A percentile compares a stretch with the other conserved stretches of the same genome.
Conservation (phyloP, 1,140 invertebrate genomes). For the Acromyrmex charruanus region DNA sequence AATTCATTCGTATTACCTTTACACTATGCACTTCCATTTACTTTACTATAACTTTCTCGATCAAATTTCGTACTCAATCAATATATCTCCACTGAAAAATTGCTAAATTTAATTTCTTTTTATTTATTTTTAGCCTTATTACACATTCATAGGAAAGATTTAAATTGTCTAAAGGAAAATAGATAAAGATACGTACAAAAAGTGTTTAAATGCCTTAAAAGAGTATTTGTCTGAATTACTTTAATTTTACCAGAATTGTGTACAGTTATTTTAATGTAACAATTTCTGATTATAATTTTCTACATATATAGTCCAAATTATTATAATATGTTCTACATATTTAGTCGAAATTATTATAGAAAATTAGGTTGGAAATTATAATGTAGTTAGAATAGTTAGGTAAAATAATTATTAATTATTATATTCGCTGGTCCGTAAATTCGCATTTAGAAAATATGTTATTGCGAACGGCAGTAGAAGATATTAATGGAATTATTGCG, state of each 20-base stretch:
- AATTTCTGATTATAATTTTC: constrained; percentile 5
- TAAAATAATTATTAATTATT: constrained; percentile 39
- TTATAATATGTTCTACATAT: background rate
- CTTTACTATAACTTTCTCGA: background rate
- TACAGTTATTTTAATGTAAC: background rate
- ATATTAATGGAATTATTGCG: constrained; percentile 57
- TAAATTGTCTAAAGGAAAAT: background rate
- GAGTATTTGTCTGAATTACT: background rate
- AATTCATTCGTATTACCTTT: background rate
- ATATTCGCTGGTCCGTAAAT: constrained; percentile 24
- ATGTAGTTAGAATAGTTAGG: constrained; percentile 23
- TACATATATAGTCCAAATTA: constrained; percentile 20
- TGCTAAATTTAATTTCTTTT: background rate
- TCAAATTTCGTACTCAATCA: constrained; percentile 5
- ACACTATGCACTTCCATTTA: background rate
- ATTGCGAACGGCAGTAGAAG: constrained; percentile 4
- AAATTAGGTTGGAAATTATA: constrained; percentile 30
- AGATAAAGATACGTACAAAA: background rate
- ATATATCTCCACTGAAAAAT: background rate
- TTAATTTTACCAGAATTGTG: background rate
- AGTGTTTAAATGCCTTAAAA: background rate
- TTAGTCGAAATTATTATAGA: constrained; percentile 32
- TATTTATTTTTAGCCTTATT: background rate
- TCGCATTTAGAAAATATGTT: constrained; percentile 43
- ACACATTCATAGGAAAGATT: background rate